These are phyloP conservation scores for human DNA, from an alignment of 2,113 vertebrate species.

Conservation along the genomic window GRCh38 chr7:28782501-28783000, in stretches of 20 bases:
- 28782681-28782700: neutral
- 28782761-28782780: neutral
- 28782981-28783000: neutral
- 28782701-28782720: neutral
- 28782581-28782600: neutral
- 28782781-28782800: neutral
- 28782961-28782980: neutral
- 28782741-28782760: neutral
- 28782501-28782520: conserved; percentile 3
- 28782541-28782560: conserved; percentile 45
- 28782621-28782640: neutral
- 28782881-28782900: too few relatives aligned
- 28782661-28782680: neutral
- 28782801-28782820: accelerated
- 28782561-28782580: neutral
- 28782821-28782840: too few relatives aligned
- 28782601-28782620: neutral
- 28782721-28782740: neutral
- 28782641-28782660: neutral
- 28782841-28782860: neutral
- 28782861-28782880: neutral
- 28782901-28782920: too few relatives aligned
- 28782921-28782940: neutral
- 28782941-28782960: neutral
- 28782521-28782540: neutral